Percentiles rank a stretch among this genome's conserved stretches.
Conservation (phyloP, 1,140 invertebrate species). For the Zaprionus africanus region DNA sequence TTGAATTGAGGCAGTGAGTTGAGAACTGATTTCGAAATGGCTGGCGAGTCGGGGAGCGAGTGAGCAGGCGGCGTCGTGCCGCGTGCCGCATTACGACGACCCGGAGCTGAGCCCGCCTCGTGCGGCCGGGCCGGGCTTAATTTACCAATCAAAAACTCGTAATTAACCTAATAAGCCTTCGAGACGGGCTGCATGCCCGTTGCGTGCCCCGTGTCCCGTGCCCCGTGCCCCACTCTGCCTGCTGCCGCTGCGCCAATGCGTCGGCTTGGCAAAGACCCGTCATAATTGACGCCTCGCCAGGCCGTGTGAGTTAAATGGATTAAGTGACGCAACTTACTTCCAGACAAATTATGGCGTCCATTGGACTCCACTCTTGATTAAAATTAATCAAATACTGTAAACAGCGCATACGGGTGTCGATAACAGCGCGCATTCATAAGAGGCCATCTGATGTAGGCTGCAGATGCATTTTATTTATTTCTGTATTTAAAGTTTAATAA, state of each 20-base stretch:
- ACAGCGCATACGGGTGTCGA: constrained; percentile 51
- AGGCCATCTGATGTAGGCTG: not conserved
- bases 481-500: too few species aligned
- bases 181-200: constrained; percentile 55
- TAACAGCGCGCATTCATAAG: not conserved
- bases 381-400: constrained; percentile 30
- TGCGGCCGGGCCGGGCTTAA: constrained; percentile 61
- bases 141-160: constrained; percentile 81
- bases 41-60: constrained; percentile 27
- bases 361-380: constrained; percentile 49
- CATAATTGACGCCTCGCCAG: constrained; percentile 63
- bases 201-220: constrained; percentile 62
- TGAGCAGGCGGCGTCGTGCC: constrained; percentile 47
- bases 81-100: constrained; percentile 63
- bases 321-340: constrained; percentile 74
- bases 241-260: constrained; percentile 22
- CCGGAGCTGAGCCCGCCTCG: constrained; percentile 35
- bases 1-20: constrained; percentile 75
- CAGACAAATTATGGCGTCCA: constrained; percentile 70
- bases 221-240: constrained; percentile 15
- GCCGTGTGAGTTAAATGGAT: constrained; percentile 58
- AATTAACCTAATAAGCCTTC: constrained; percentile 79
- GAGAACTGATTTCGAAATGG: constrained; percentile 80
- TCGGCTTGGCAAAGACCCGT: constrained; percentile 41
- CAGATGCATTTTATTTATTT: not conserved